Evolutionary conservation across 2,888 invertebrate species (phyloP).

Genomic region (Morinoia aosen): DNA sequence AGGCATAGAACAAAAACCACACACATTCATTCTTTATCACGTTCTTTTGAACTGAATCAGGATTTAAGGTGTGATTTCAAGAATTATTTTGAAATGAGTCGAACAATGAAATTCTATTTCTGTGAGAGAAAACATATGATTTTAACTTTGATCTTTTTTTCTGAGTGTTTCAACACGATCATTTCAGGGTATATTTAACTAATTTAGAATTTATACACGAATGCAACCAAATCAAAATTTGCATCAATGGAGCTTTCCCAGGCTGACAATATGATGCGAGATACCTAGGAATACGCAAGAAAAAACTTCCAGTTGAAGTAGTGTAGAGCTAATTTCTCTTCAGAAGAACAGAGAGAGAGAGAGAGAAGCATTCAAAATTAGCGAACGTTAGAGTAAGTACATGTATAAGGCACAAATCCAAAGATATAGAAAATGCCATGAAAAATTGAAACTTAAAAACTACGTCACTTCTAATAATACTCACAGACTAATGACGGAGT

Average conservation of each 20-base stretch:
- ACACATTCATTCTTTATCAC: not conserved
- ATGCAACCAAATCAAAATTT: not conserved
- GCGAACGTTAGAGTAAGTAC: not conserved
- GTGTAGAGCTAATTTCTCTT: not conserved
- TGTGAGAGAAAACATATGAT: not conserved
- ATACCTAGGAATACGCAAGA: not conserved
- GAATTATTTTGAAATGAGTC: not conserved
- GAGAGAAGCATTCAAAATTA: not conserved
- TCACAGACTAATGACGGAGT: constrained; percentile 22
- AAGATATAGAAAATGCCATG: not conserved
- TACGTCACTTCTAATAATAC: not conserved
- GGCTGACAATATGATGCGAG: not conserved
- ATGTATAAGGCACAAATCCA: not conserved
- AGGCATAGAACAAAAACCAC: not conserved
- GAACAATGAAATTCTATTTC: not conserved
- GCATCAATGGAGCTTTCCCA: not conserved
- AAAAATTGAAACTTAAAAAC: not conserved
- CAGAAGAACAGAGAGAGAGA: not conserved
- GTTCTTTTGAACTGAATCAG: no score
- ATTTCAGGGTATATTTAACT: not conserved
- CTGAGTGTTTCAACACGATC: not conserved
- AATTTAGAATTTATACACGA: not conserved
- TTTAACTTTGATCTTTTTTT: not conserved
- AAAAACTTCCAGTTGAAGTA: not conserved
- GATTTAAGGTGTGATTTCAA: not conserved